Evolutionary conservation across 2,888 invertebrate species (phyloP), one percentile per base, ranked within the genome.

Genomic region (Emmelina monodactyla): DNA sequence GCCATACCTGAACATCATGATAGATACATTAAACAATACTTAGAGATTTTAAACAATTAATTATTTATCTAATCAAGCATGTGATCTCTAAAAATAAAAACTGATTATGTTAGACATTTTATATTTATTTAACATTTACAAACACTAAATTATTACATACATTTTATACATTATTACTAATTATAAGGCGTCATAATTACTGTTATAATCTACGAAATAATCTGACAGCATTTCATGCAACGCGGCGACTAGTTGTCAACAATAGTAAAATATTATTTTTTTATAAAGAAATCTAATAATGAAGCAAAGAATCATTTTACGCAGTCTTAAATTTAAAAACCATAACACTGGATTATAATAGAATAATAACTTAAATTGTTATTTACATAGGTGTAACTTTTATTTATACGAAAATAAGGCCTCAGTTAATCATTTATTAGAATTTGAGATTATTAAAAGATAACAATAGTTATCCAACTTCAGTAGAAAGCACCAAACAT

Each of bases 41-140:
- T 25, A 7, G n/a, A 25, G n/a, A n/a, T n/a, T n/a, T n/a, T n/a
- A n/a, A n/a, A n/a, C n/a, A n/a, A n/a, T n/a, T n/a, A n/a, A n/a
- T n/a, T n/a, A n/a, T n/a, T n/a, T n/a, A n/a, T n/a, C n/a, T n/a
- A n/a, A n/a, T n/a, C n/a, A n/a, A n/a, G n/a, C n/a, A n/a, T n/a
- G n/a, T n/a, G n/a, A n/a, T n/a, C n/a, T n/a, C n/a, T n/a, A n/a
- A n/a, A 40, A 37, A 37, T 25, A 36, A 32, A 31, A 31, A 25
- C 15, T 22, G 28, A 10, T 12, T 42, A 45, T 60, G 60, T 65
- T 68, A 68, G 62, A 60, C 51, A 63, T 72, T 70, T n/a, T 70
- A 73, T 62, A 68, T 75, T 73, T 76, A 76, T 71, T 75, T 58
- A 46, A 58, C 57, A 73, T 73, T 73, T 73, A 75, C 69, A 73